Conservation (phyloP, 2,797 vertebrate genomes). For the Fistularia commersonii region DNA sequence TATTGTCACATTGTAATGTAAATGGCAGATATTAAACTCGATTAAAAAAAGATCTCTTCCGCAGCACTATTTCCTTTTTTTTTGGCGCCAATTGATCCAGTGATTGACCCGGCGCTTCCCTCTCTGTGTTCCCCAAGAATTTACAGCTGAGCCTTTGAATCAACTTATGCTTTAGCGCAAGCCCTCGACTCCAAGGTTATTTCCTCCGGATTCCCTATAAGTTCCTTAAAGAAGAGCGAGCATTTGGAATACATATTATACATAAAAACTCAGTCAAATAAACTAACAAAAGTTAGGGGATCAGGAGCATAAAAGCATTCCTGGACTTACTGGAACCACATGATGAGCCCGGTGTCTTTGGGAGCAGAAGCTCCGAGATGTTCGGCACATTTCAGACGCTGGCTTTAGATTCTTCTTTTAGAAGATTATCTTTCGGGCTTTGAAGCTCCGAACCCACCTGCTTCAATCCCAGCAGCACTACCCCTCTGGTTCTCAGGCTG, state of each 20-base stretch:
- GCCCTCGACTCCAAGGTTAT: slow-evolving; percentile 73
- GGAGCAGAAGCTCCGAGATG: slow-evolving; percentile 73
- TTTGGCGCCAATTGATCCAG: slow-evolving; percentile 59
- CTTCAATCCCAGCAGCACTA: slow-evolving; percentile 61
- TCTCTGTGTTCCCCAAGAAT: slow-evolving; percentile 70
- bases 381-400: slow-evolving; percentile 72
- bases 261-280: slow-evolving; percentile 77
- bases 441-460: slow-evolving; percentile 78
- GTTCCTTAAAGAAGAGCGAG: slow-evolving; percentile 70
- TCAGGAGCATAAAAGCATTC: slow-evolving; percentile 77
- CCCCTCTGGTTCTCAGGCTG: slow-evolving; percentile 59
- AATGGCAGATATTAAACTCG: slow-evolving; percentile 53
- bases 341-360: slow-evolving; percentile 74
- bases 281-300: slow-evolving; percentile 76
- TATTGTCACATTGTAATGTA: slow-evolving; percentile 52
- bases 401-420: slow-evolving; percentile 64
- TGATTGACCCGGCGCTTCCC: slow-evolving; percentile 66
- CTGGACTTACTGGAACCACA: slow-evolving; percentile 60
- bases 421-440: slow-evolving; percentile 77
- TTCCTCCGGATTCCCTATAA: slow-evolving; percentile 74
- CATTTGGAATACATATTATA: slow-evolving; percentile 76
- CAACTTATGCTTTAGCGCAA: slow-evolving; percentile 71
- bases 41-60: slow-evolving; percentile 50
- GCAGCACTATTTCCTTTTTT: slow-evolving; percentile 52
- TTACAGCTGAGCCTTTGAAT: slow-evolving; percentile 74